Evolutionary conservation across 2,888 invertebrate species (phyloP).

Genomic region (Gastracanthus pulcherrimus): DNA sequence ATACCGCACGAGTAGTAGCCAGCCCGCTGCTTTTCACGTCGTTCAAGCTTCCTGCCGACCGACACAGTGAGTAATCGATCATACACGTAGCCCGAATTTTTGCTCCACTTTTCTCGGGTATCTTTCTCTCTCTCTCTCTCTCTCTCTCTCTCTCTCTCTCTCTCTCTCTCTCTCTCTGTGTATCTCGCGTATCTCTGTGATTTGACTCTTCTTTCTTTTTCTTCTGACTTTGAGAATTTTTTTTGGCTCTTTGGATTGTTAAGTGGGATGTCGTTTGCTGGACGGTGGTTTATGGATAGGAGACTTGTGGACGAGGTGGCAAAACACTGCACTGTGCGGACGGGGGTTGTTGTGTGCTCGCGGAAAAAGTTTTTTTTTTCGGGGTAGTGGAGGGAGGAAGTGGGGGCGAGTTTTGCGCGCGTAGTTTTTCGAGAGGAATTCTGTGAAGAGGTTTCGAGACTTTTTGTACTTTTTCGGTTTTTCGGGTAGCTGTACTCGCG

Average conservation of each 20-base stretch:
- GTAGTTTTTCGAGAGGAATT: background rate
- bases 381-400: background rate
- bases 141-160: background rate
- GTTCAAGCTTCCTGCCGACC: background rate
- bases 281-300: too few species aligned
- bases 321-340: background rate
- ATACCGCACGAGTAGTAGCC: background rate
- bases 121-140: background rate
- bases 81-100: slow-evolving; percentile 36
- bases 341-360: background rate
- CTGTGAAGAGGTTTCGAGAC: too few species aligned
- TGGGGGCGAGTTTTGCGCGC: background rate
- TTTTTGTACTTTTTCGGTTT: too few species aligned
- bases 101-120: slow-evolving; percentile 38
- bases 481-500: too few species aligned
- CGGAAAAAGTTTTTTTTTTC: background rate
- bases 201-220: background rate
- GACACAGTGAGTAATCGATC: slow-evolving; percentile 50
- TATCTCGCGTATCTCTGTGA: background rate
- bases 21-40: background rate
- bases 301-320: too few species aligned
- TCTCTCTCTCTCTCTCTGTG: background rate
- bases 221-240: too few species aligned
- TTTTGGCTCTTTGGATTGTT: too few species aligned
- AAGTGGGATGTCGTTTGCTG: too few species aligned